Conservation (phyloP, 1,140 invertebrate genomes). For the Lordiphosa stackelbergi region DNA sequence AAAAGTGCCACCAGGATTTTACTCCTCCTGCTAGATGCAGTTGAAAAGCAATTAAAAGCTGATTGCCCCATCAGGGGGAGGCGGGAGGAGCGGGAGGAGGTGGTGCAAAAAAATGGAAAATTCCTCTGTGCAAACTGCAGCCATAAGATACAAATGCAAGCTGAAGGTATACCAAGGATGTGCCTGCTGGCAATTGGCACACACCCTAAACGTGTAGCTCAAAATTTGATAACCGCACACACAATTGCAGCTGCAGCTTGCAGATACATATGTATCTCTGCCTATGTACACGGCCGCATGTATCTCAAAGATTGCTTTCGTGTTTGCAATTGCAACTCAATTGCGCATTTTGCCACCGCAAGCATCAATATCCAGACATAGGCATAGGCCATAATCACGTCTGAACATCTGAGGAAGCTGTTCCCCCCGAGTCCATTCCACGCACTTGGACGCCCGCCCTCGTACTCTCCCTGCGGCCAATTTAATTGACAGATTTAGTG, state of each 20-base stretch:
- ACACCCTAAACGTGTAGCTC: constrained; percentile 73
- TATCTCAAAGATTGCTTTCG: constrained; percentile 65
- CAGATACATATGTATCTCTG: constrained; percentile 7
- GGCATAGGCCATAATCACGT: constrained; percentile 67
- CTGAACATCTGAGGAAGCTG: constrained; percentile 37
- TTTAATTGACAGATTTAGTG: constrained; percentile 76
- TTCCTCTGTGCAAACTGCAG: constrained; percentile 13
- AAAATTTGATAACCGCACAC: constrained; percentile 65
- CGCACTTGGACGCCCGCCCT: constrained; percentile 23
- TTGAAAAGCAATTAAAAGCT: constrained; percentile 66
- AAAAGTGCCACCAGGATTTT: constrained; percentile 25
- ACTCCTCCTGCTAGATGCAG: constrained; percentile 4
- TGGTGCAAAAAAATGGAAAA: constrained; percentile 58
- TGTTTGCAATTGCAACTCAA: constrained; percentile 73
- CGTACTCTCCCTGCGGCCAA: constrained; percentile 63
- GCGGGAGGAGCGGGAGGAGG: constrained; percentile 7
- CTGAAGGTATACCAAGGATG: constrained; percentile 8
- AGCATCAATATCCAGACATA: constrained; percentile 66
- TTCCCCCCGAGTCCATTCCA: constrained; percentile 1
- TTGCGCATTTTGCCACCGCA: constrained; percentile 73
- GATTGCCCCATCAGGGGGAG: constrained; percentile 43
- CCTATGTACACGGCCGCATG: constrained; percentile 13
- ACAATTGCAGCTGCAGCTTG: constrained; percentile 20
- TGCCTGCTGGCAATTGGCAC: constrained; percentile 40
- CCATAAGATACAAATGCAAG: constrained; percentile 44